These are phyloP conservation scores for Onychostruthus taczanowskii DNA, from an alignment of 2,113 vertebrate species.

Conservation along the genomic window DNA sequence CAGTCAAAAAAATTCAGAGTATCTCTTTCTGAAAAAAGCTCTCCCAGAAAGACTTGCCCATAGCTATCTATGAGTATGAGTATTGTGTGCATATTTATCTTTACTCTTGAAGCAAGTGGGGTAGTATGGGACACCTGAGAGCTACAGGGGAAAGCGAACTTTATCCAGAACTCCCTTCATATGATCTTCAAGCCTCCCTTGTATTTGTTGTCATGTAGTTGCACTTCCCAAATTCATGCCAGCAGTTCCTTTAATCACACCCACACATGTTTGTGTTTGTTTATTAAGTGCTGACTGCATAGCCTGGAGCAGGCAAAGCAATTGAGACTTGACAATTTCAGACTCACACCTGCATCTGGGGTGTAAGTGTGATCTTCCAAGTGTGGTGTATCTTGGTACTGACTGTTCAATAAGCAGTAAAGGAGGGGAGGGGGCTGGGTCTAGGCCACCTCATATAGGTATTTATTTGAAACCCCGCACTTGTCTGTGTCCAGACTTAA, in stretches of 20 bases:
- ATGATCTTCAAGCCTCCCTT: not conserved
- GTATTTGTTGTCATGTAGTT: slow-evolving; percentile 18
- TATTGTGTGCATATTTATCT: not conserved
- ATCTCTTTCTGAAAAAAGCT: not conserved
- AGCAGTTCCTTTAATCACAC: slow-evolving; percentile 57
- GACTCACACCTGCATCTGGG: slow-evolving; percentile 40
- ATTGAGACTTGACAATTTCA: slow-evolving; percentile 13
- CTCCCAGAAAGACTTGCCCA: not conserved
- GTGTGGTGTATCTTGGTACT: not conserved
- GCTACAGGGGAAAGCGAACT: not conserved
- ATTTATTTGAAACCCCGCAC: not conserved
- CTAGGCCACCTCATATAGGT: not conserved
- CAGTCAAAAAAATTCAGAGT: not conserved
- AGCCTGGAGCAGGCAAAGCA: slow-evolving; percentile 9
- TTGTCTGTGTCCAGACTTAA: not conserved
- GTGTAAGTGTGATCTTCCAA: not conserved
- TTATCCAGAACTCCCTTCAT: not conserved
- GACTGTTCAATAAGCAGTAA: not conserved
- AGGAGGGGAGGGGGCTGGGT: not conserved
- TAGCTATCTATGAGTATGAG: not conserved
- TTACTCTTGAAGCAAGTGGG: not conserved
- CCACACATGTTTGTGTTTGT: slow-evolving; percentile 39
- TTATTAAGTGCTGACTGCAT: slow-evolving; percentile 13
- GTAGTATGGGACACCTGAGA: not conserved
- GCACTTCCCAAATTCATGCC: slow-evolving; percentile 38